Evolutionary conservation across 35 echinoderm and acorn worm species (phyloP), one percentile per base, ranked within the genome.

Genomic region (Stichopus chloronotus): DNA sequence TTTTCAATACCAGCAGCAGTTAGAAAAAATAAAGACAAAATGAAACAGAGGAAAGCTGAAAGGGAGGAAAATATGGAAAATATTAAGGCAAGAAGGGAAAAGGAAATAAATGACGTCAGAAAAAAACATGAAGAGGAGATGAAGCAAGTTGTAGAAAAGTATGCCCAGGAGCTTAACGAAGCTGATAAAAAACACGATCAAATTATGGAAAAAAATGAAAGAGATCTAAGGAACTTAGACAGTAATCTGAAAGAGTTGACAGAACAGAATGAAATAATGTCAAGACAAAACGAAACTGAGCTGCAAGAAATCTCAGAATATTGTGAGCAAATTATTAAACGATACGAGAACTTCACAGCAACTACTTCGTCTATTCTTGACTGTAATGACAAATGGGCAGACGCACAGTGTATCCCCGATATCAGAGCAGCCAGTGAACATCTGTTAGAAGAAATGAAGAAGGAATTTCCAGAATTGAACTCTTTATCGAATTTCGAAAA

Each of bases 371-470:
- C 5, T 57, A 85, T 85, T 85, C 82, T 85, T 56, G 82, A 10
- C 5, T 54, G 30, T 1, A 55, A 58, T 55, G 53, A 85, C 53
- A 55, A 85, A 7, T 25, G 53, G 52, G 53, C 82, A 85, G 82
- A 7, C 6, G 56, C 9, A 14, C 82, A 85, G 53, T 85, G 53
- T 16, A 54, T 85, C 19, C 82, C 82, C 19, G 43, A 85, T 58
- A n/a, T n/a, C n/a, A n/a, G n/a, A n/a, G n/a, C n/a, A n/a, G n/a
- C n/a, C n/a, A n/a, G n/a, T n/a, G n/a, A n/a, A 55, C 22, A 12
- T 85, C 17, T 85, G 82, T 55, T 85, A 25, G 16, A 85, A 85
- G 82, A 85, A 55, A n/a, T 58, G 52, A 54, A n/a, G 57, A 85
- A 85, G 43, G 82, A 85, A 85, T 54, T 85, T 85, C 82, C 82